Base-by-base conservation (phyloP, 2,888 invertebrate species). In the Ophion ventricosus region DNA sequence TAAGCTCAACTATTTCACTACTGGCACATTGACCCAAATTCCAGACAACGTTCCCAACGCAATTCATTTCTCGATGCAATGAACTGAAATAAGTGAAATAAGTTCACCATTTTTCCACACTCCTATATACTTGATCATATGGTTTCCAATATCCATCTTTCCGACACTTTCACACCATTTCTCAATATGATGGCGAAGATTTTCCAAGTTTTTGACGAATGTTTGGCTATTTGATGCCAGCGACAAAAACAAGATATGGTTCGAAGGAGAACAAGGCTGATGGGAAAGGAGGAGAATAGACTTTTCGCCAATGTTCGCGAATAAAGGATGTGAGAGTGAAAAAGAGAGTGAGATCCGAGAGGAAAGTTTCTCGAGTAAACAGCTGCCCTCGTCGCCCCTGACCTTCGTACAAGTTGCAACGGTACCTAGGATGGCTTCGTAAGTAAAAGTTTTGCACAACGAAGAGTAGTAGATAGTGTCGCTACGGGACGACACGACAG, bases 181-280 rank as follows among this genome's bases (percentile, higher is more conserved):
- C n/a, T 11, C 56, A 72, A 49, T 23, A 57, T 23, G 57, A 59
- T 72, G n/a, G 4, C 23, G n/a, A 29, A 64, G 74, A 64, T 75
- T 75, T 75, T 23, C 29, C 54, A 61, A 59, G 11, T 73, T 73
- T 43, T 4, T 43, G 8, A 17, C 59, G 74, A 40, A 72, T 40
- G 56, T 72, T 72, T 29, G 72, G 56, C 88, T 88, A 90, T 89
- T 89, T 90, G 91, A 90, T 89, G 88, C 89, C 89, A 90, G 90
- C 35, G 72, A 70, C 54, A 64, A 82, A 89, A 89, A 89, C 87
- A 89, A 88, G 87, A 88, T 89, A 87, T 86, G 57, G 20, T 20
- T 57, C 10, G 57, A 86, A 85, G 86, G 87, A 66, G 26, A 23
- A 57, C 14, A 49, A 5, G 74, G 78, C n/a, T 57, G 26, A 73